Base-by-base conservation (phyloP, 2,888 invertebrate genomes). In the Lithophane leautieri region DNA sequence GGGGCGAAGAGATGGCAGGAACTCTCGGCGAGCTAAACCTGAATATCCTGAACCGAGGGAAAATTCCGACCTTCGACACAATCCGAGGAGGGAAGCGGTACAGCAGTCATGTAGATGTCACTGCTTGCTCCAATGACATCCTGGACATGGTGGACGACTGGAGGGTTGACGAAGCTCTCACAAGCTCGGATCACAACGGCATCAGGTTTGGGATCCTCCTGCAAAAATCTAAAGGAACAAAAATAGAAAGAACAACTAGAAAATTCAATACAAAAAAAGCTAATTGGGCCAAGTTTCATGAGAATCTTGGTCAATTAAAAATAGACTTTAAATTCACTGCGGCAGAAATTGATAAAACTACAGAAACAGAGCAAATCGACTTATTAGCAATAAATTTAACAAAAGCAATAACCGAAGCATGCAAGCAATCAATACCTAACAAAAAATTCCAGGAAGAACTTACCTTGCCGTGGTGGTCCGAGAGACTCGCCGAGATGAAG, bases 331-430 rank as follows among this genome's bases (percentile, higher is more conserved):
- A 63, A 42, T 25, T 63, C 1, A 42, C 42, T 7, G 2, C n/a
- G n/a, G n/a, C 42, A 0, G 62, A 62, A 42, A 42, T 62, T 1
- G 40, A 61, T 14, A 69, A 70, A 65, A 58, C 50, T 42, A 65
- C 22, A 69, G 68, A 79, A 68, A 78, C 68, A 50, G 54, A 70
- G 56, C 60, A 74, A 62, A 44, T 44, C 1, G 42, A 44, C 40
- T 44, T 44, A 11, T 14, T 25, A 56, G 34, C 65, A 47, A 16
- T 1, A 16, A 47, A 47, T 14, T 47, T 50, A 7, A 50, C 19
- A 19, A 19, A 50, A 50, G 50, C 22, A 22, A 22, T 50, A 19
- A 2, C 3, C 1, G 0, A 50, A 19, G 19, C 50, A 50, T 50
- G 50, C 1, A 19, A 16, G 19, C 6, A 47, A 6, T 0, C 16